phyloP scores from a whole-genome alignment of 2,888 invertebrate species.

The Eledone cirrhosa region DNA sequence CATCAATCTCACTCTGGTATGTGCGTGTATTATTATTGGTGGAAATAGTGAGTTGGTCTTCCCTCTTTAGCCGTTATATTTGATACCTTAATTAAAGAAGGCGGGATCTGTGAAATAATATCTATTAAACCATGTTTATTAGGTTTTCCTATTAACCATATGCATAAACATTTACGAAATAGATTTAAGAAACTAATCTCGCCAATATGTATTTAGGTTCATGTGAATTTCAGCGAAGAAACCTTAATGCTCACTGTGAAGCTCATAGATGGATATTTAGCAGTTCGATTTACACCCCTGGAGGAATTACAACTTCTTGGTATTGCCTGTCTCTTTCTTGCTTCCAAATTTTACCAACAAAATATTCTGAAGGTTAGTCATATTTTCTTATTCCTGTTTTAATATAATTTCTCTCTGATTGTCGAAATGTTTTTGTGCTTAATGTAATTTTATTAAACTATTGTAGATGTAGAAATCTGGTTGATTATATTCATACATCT shows the following conservation, averaged over 20 bases:
- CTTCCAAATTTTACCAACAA: slow-evolving; percentile 54
- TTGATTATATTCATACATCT: too few species aligned
- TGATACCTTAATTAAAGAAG: too few species aligned
- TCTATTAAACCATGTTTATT: too few species aligned
- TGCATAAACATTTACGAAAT: too few species aligned
- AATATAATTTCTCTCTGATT: background rate
- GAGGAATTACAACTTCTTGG: slow-evolving; percentile 51
- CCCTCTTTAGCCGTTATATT: too few species aligned
- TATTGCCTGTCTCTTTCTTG: slow-evolving; percentile 52
- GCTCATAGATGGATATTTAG: slow-evolving; percentile 49
- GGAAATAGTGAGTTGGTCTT: too few species aligned
- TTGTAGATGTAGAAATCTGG: background rate
- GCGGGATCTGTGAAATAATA: too few species aligned
- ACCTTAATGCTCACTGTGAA: slow-evolving; percentile 50
- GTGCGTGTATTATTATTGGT: too few species aligned
- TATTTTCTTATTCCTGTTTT: background rate
- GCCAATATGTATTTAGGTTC: slow-evolving; percentile 40
- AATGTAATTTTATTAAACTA: background rate
- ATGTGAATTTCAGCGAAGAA: slow-evolving; percentile 51
- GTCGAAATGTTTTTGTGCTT: background rate
- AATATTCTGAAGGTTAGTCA: slow-evolving; percentile 54
- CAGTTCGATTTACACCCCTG: slow-evolving; percentile 38
- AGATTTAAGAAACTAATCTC: background rate
- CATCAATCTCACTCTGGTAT: too few species aligned
- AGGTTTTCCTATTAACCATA: too few species aligned